Evolutionary conservation across 2,888 invertebrate species (phyloP), one percentile per base, ranked within the genome.

Genomic region (Drosophila mercatorum): DNA sequence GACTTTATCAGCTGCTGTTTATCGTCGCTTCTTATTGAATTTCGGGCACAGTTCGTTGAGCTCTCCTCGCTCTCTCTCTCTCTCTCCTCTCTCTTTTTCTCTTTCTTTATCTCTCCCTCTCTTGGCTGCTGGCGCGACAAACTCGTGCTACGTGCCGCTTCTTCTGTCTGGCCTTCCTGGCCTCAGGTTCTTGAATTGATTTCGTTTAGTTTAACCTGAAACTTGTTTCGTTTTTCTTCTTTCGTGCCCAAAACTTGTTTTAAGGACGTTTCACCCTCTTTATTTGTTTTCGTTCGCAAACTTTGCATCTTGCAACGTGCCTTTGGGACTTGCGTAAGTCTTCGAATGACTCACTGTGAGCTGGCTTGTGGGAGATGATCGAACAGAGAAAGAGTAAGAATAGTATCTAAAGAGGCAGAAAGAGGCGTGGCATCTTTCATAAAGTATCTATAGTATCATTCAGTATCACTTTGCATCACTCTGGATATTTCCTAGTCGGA

Each of bases 1-100:
- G 58, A 69, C 76, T 88, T 88, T 88, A 86, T 89, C 87, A 88
- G 83, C 82, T 78, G 76, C 78, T 83, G 81, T 89, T 87, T 88
- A 89, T 89, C 88, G 69, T 51, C 61, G 53, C 74, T 78, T 83
- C 86, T 89, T 81, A 81, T 84, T 88, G 81, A 83, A 83, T 83
- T 83, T 83, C 75, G 53, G 53, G 81, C 28, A 43, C 70, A 69
- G 71, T 69, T 85, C 77, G 78, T 74, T 77, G 70, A 43, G 68
- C 69, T 78, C 63, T 52, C 44, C 26, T 49, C 28, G 36, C 22
- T 10, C 11, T 22, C 36, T 46, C 28, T n/a, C 38, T 61, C n/a
- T 38, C 5, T 40, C 38, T 44, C 17, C 49, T 22, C 17, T 61
- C 22, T 12, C 44, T 55, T 46, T 64, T 22, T 57, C 55, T 41